Base-by-base conservation (phyloP, 2,113 vertebrate species). In the Oreochromis niloticus region DNA sequence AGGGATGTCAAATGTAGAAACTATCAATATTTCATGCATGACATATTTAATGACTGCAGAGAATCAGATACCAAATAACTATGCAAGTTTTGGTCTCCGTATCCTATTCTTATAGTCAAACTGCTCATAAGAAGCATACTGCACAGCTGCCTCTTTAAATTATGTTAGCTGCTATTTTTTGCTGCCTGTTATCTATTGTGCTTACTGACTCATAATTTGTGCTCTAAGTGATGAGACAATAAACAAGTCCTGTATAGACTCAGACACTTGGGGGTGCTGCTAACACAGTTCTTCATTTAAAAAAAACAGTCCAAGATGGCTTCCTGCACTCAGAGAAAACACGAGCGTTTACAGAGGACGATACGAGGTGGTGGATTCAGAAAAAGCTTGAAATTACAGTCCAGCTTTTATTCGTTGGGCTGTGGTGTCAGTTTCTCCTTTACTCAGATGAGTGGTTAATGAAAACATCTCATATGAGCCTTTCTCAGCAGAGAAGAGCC, bases 241-340 rank as follows among this genome's bases (percentile, higher is more conserved):
- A 92, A 92, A 92, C 30, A 11, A 4, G 48, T 82, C 52, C 9
- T 90, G 54, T 48, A 32, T 54, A 1, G 4, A 57, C 30, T 11
- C 34, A 59, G 81, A 87, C 93, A 88, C 92, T 43, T 71, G 93
- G 86, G 43, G 91, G 83, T 32, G 88, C 90, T 93, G 68, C 46
- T 87, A 71, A 27, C 19, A 36, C 75, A 80, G 9, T 78, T 80
- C 43, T 81, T 39, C 14, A 68, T 50, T 11, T 0, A 13, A 75
- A 80, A 75, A 36, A 30, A 83, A 1, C 73, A 52, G 34, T 61
- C 57, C 59, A 92, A 92, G 75, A 90, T 92, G 90, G 86, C 89
- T 82, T 80, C 84, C 59, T 56, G 56, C 17, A 30, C 46, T 50
- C 46, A 52, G 46, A 6, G 73, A 9, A 50, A 50, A n/a, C 27